These are phyloP conservation scores for Procambarus virginalis DNA, from an alignment of 1,140 invertebrate genomes.

Conservation along the genomic window DNA sequence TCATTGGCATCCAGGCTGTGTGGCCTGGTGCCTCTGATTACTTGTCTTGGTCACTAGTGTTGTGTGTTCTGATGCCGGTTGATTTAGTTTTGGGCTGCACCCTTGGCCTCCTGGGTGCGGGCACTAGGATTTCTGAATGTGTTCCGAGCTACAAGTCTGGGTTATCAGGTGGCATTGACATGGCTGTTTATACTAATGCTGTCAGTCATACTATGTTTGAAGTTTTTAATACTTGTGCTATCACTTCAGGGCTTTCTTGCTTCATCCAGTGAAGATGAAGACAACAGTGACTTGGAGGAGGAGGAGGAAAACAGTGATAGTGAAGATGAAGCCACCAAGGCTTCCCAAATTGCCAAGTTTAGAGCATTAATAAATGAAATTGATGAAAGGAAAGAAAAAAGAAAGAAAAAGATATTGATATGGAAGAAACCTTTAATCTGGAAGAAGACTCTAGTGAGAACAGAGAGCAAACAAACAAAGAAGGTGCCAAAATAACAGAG, in stretches of 20 bases:
- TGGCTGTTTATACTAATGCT: no score
- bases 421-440: constrained; percentile 90
- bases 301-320: constrained; percentile 81
- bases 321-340: constrained; percentile 75
- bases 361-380: constrained; percentile 83
- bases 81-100: no score
- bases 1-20: no score
- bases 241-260: constrained; percentile 38
- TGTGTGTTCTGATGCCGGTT: no score
- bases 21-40: no score
- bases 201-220: no score
- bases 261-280: constrained; percentile 75
- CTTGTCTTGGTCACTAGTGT: no score
- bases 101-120: no score
- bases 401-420: constrained; percentile 80
- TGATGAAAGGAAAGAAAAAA: constrained; percentile 80
- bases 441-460: constrained; percentile 77
- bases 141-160: no score
- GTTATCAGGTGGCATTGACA: no score
- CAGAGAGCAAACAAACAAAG: constrained; percentile 81
- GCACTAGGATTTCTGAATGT: no score
- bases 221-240: background rate
- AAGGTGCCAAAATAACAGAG: constrained; percentile 78
- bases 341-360: constrained; percentile 82
- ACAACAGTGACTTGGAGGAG: constrained; percentile 83